phyloP scores from a whole-genome alignment of 1,140 invertebrate species.

The Drosophila pachea region DNA sequence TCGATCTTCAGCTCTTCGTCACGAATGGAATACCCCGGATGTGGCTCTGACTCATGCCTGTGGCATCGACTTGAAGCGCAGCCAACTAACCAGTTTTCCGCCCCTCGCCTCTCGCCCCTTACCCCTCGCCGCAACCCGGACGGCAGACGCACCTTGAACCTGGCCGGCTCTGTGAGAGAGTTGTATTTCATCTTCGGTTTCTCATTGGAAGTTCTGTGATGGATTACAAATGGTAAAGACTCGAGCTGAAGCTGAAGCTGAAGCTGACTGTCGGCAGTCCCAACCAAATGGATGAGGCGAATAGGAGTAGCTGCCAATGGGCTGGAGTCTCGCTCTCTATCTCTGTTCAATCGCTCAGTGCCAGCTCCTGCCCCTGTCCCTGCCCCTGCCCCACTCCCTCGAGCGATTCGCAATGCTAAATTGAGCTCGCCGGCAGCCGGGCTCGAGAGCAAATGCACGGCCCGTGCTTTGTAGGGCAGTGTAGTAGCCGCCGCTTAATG shows the following conservation, averaged over 20 bases:
- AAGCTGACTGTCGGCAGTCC: too few relatives aligned
- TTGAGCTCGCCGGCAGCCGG: too few relatives aligned
- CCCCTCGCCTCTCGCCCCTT: neutral
- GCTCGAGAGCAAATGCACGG: too few relatives aligned
- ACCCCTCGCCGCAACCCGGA: constrained; percentile 28
- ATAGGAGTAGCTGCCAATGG: neutral
- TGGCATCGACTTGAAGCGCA: constrained; percentile 27
- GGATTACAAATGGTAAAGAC: constrained; percentile 38
- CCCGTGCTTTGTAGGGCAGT: constrained; percentile 7
- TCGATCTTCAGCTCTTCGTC: neutral
- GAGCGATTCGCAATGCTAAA: too few relatives aligned
- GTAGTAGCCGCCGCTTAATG: constrained; percentile 34
- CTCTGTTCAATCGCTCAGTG: too few relatives aligned
- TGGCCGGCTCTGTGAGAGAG: neutral
- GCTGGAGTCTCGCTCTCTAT: too few relatives aligned
- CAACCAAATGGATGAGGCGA: constrained; percentile 14
- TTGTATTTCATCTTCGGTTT: constrained; percentile 4
- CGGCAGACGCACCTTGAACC: constrained; percentile 47
- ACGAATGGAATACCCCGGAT: constrained; percentile 65
- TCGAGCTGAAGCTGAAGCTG: constrained; percentile 1
- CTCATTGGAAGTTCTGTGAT: constrained; percentile 45
- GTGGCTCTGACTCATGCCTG: constrained; percentile 55
- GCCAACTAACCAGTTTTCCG: constrained; percentile 54
- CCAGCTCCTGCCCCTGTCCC: too few relatives aligned
- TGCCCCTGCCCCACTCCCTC: too few relatives aligned